These are phyloP conservation scores for Drosophila buzzatii DNA, from an alignment of 2,888 invertebrate genomes.

Conservation along the genomic window DNA sequence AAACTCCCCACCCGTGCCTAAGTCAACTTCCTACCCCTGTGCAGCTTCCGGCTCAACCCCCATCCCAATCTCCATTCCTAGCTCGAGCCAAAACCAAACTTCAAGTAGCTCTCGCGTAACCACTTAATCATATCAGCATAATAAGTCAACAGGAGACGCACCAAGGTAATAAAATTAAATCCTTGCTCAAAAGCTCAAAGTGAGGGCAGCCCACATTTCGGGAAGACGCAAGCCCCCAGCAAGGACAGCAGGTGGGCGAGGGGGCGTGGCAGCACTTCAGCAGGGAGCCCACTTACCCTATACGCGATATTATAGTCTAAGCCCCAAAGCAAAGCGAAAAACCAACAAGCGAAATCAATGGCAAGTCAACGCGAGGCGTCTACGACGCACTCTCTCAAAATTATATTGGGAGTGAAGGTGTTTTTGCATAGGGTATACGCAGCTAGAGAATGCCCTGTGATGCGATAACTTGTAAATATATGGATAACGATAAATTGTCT, in stretches of 20 bases:
- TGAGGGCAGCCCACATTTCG: background rate
- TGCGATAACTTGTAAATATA: background rate
- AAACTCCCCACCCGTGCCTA: background rate
- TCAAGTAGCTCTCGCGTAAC: conserved; percentile 43
- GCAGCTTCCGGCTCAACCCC: background rate
- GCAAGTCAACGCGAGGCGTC: conserved; percentile 25
- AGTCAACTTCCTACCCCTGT: background rate
- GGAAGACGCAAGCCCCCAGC: background rate
- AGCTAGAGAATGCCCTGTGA: background rate
- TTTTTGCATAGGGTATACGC: background rate
- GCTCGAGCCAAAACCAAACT: conserved; percentile 21
- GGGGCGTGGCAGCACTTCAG: background rate
- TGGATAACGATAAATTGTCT: background rate
- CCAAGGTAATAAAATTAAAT: conserved; percentile 77
- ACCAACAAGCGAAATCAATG: conserved; percentile 59
- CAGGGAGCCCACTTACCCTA: background rate
- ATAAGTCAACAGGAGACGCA: conserved; percentile 71
- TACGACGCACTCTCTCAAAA: background rate
- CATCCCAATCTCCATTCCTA: background rate
- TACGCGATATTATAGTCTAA: conserved; percentile 37
- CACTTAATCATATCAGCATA: conserved; percentile 79
- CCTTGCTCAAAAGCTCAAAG: conserved; percentile 62
- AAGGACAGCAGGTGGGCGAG: background rate
- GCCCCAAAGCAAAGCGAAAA: conserved; percentile 21
- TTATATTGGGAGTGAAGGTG: background rate